These are phyloP conservation scores for Anabacerthia variegaticeps DNA, from an alignment of 2,797 vertebrate species.

Conservation along the genomic window DNA sequence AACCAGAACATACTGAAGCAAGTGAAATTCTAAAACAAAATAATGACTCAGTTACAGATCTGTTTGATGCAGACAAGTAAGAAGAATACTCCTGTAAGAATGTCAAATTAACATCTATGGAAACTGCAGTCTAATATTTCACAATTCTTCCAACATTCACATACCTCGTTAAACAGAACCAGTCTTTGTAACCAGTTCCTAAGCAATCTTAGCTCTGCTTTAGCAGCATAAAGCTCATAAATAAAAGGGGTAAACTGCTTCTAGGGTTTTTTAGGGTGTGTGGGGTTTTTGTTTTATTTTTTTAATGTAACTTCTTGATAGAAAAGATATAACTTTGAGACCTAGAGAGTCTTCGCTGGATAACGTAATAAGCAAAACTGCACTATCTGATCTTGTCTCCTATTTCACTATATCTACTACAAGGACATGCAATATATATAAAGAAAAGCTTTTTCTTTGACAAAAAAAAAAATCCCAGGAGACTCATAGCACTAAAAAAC, in stretches of 20 bases:
- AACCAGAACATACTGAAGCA: background rate
- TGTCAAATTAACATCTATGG: slow-evolving; percentile 18
- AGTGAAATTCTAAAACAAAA: slow-evolving; percentile 15
- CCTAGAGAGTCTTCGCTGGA: background rate
- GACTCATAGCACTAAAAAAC: background rate
- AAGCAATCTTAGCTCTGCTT: background rate
- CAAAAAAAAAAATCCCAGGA: background rate
- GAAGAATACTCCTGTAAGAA: slow-evolving; percentile 11
- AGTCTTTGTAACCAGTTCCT: background rate
- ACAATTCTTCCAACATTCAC: slow-evolving; percentile 17
- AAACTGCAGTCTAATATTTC: slow-evolving; percentile 39
- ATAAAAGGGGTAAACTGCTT: background rate
- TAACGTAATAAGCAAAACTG: background rate
- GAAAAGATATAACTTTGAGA: background rate
- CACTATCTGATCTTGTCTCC: background rate
- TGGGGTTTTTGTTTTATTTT: background rate
- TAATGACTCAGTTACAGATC: background rate
- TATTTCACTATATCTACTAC: background rate
- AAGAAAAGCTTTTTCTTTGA: background rate
- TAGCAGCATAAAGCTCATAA: background rate
- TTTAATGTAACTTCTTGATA: background rate
- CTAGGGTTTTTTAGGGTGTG: background rate
- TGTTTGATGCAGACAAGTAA: background rate
- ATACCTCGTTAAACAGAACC: slow-evolving; percentile 31
- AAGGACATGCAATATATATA: background rate